A percentile compares a stretch with the other conserved stretches of the same genome.
These are phyloP conservation scores for Oxytorus armatus DNA, from an alignment of 2,888 invertebrate genomes.

Conservation along the genomic window DNA sequence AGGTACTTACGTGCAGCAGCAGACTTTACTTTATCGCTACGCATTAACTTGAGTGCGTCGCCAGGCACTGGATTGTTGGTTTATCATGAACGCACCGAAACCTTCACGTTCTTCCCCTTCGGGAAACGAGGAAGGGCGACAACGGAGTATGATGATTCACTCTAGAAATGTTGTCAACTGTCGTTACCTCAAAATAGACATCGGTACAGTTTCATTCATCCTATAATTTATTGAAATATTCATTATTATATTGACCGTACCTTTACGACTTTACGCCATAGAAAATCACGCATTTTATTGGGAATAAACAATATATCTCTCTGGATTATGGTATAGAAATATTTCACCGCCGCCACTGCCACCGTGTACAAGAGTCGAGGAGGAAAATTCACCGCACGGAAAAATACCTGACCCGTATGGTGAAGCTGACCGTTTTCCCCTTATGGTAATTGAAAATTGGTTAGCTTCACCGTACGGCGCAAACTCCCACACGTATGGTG, in stretches of 20 bases:
- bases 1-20: constrained; percentile 64
- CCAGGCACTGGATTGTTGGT: constrained; percentile 65
- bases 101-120: constrained; percentile 25
- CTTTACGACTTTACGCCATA: background rate
- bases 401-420: too few species aligned
- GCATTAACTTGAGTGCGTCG: constrained; percentile 71
- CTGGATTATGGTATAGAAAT: too few species aligned
- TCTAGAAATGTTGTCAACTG: constrained; percentile 3
- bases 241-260: background rate
- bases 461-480: too few species aligned
- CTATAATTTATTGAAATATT: constrained; percentile 1
- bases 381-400: too few species aligned
- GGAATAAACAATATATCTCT: background rate
- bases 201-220: constrained; percentile 15
- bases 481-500: too few species aligned
- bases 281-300: too few species aligned
- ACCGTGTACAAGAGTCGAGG: too few species aligned
- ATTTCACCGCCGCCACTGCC: too few species aligned
- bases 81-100: constrained; percentile 65
- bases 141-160: constrained; percentile 40
- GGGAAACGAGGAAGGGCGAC: constrained; percentile 13
- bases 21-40: constrained; percentile 60
- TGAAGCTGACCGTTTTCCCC: too few species aligned
- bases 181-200: constrained; percentile 16
- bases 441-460: too few species aligned